These are phyloP conservation scores for Epinotia ramella DNA, from an alignment of 2,888 invertebrate species.

Conservation along the genomic window DNA sequence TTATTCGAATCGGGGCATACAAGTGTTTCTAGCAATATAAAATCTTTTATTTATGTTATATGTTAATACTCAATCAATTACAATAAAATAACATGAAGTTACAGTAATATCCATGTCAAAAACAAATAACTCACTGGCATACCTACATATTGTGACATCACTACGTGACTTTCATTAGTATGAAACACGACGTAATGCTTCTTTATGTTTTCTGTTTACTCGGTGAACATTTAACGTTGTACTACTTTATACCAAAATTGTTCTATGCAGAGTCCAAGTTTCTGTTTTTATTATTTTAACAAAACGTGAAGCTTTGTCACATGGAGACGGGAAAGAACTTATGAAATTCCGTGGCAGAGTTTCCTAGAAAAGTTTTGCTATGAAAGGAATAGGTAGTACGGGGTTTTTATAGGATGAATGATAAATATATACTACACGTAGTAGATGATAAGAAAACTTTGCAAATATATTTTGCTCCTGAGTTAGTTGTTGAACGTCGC, in stretches of 20 bases:
- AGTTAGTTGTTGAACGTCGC: neutral
- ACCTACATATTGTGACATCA: slow-evolving; percentile 17
- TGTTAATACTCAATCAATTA: neutral
- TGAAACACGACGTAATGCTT: slow-evolving; percentile 12
- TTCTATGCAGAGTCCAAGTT: slow-evolving; percentile 33
- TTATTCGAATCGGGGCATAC: neutral
- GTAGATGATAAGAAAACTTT: slow-evolving; percentile 43
- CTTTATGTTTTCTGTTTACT: slow-evolving; percentile 19
- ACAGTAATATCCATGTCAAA: slow-evolving; percentile 11
- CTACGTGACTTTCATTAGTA: slow-evolving; percentile 34
- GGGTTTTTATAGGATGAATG: slow-evolving; percentile 51
- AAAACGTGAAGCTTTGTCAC: slow-evolving; percentile 43
- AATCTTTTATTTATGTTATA: neutral
- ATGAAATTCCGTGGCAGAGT: slow-evolving; percentile 50
- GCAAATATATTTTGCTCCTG: slow-evolving; percentile 5
- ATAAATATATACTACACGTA: too few species aligned
- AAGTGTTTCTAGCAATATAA: neutral
- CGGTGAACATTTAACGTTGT: slow-evolving; percentile 21
- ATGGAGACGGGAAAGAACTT: slow-evolving; percentile 45
- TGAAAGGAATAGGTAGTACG: slow-evolving; percentile 49
- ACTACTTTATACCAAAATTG: slow-evolving; percentile 4
- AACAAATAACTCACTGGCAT: slow-evolving; percentile 15
- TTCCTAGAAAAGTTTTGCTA: slow-evolving; percentile 52
- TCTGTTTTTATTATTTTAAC: slow-evolving; percentile 41
- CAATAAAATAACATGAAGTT: neutral